Evolutionary conservation across 2,797 vertebrate species (phyloP).

Genomic region (Cuculus canorus): DNA sequence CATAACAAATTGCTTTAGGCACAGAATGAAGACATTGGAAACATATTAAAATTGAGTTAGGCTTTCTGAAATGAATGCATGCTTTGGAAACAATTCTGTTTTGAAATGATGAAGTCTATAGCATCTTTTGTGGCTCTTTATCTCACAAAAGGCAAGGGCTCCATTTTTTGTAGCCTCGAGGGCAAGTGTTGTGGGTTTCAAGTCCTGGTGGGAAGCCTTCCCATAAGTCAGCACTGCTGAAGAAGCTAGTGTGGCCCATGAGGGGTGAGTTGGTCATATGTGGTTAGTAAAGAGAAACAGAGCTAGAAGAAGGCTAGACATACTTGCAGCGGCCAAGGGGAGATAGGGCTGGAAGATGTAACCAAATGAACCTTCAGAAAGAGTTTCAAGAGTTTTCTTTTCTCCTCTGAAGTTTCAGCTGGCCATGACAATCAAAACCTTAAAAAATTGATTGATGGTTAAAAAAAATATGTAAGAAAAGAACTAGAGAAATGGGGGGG

Average conservation of each 20-base stretch:
- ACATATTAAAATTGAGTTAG: conserved; percentile 49
- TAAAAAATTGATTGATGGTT: not conserved
- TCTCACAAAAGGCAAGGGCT: not conserved
- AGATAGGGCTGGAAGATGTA: not conserved
- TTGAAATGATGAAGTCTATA: not conserved
- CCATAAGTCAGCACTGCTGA: not conserved
- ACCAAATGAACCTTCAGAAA: not conserved
- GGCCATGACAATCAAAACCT: not conserved
- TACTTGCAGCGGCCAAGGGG: not conserved
- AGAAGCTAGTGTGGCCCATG: not conserved
- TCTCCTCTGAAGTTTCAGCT: not conserved
- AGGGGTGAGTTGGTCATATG: not conserved
- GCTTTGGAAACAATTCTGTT: conserved; percentile 20
- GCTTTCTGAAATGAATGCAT: conserved; percentile 40
- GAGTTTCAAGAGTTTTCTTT: not conserved
- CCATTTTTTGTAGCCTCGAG: not conserved
- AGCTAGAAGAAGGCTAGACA: not conserved
- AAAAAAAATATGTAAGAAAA: not conserved
- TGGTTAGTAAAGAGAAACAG: not conserved
- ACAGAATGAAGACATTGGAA: conserved; percentile 41
- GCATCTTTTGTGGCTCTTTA: not conserved
- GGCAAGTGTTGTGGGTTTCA: not conserved
- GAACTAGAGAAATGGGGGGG: not conserved
- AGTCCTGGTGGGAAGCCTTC: not conserved
- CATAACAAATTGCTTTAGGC: conserved; percentile 63